Evolutionary conservation across 2,888 invertebrate genomes (phyloP).

Genomic region (Hermaeophaga mercurialis): DNA sequence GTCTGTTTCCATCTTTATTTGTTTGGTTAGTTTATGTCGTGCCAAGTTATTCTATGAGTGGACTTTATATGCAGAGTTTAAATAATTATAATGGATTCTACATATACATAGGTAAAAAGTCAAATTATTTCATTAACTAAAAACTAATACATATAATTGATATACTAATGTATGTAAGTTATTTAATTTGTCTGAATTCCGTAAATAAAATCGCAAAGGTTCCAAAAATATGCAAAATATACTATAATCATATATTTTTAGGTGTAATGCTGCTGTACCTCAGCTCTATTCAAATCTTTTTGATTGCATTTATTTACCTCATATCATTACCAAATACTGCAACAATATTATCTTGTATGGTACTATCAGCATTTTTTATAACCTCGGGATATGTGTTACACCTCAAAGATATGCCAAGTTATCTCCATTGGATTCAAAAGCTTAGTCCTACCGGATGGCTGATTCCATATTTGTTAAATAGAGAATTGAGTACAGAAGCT

Average conservation of each 20-base stretch:
- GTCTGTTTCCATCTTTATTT: constrained; percentile 76
- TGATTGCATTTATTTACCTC: constrained; percentile 70
- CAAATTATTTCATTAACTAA: constrained; percentile 1
- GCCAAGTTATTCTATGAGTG: constrained; percentile 89
- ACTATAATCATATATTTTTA: too few species aligned
- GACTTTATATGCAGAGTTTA: constrained; percentile 73
- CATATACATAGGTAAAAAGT: constrained; percentile 72
- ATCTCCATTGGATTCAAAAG: constrained; percentile 70
- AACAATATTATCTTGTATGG: constrained; percentile 64
- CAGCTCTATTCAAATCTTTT: constrained; percentile 70
- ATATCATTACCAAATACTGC: constrained; percentile 70
- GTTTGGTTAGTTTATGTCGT: constrained; percentile 85
- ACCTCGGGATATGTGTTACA: constrained; percentile 75
- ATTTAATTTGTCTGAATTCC: too few species aligned
- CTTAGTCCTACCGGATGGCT: constrained; percentile 77
- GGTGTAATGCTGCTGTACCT: constrained; percentile 75
- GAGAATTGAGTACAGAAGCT: constrained; percentile 70
- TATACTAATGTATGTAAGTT: too few species aligned
- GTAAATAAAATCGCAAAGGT: too few species aligned
- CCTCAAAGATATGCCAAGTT: constrained; percentile 67
- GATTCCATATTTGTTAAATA: constrained; percentile 67
- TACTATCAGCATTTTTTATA: constrained; percentile 65
- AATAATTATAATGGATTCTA: constrained; percentile 73
- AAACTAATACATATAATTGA: too few species aligned
- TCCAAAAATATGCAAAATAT: too few species aligned